Percentiles rank a stretch among this genome's conserved stretches.
These are phyloP conservation scores for Scolopax bukidnonensis DNA, from an alignment of 2,797 vertebrate genomes.

Conservation along the genomic window DNA sequence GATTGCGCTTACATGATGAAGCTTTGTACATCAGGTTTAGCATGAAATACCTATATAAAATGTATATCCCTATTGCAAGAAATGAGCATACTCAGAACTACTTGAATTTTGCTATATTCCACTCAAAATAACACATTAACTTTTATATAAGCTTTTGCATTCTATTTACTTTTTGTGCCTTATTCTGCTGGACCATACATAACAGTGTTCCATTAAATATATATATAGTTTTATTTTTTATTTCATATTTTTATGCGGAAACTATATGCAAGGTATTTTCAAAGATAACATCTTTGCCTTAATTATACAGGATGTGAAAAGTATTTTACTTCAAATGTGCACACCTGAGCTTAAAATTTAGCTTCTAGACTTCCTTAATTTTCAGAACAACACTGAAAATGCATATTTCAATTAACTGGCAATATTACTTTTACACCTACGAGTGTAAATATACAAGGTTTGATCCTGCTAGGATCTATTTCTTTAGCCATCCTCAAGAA, in stretches of 20 bases:
- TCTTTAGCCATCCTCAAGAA: constrained; percentile 30
- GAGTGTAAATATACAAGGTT: constrained; percentile 42
- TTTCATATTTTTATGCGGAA: constrained; percentile 74
- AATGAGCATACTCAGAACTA: constrained; percentile 63
- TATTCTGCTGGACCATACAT: constrained; percentile 67
- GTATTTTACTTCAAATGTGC: constrained; percentile 53
- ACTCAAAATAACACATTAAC: constrained; percentile 59
- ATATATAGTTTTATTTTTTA: constrained; percentile 69
- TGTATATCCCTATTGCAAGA: constrained; percentile 42
- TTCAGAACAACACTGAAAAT: constrained; percentile 57
- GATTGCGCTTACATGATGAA: background rate
- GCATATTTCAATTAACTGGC: constrained; percentile 30
- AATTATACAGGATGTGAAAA: constrained; percentile 44
- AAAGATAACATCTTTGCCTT: constrained; percentile 70
- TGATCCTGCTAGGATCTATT: constrained; percentile 58
- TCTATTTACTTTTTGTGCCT: constrained; percentile 74
- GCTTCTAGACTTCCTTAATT: constrained; percentile 34
- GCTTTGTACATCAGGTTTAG: constrained; percentile 36
- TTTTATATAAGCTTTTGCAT: constrained; percentile 69
- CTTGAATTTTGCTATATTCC: constrained; percentile 71
- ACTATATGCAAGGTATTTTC: constrained; percentile 67
- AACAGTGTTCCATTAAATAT: constrained; percentile 61
- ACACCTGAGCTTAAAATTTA: constrained; percentile 24
- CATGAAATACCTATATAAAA: constrained; percentile 54
- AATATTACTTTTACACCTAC: constrained; percentile 38